Percentiles rank a stretch among this genome's conserved stretches.
Conservation (phyloP, 2,888 invertebrate genomes). For the Pristionchus entomophagus region DNA sequence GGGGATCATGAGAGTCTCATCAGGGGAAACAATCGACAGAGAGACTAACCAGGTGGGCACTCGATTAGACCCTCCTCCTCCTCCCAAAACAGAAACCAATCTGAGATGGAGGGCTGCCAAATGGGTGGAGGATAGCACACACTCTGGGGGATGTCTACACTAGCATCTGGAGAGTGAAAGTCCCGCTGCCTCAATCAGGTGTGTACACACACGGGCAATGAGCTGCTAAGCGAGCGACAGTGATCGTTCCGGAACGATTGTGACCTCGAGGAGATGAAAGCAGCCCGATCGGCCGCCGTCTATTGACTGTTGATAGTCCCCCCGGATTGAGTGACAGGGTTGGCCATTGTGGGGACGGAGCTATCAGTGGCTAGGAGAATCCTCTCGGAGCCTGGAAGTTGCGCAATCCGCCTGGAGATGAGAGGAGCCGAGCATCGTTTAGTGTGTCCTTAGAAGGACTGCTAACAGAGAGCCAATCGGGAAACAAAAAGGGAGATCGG, state of each 20-base stretch:
- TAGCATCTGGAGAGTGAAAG: too few relatives aligned
- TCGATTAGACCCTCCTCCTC: too few relatives aligned
- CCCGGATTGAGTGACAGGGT: neutral
- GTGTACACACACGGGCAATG: conserved; percentile 7
- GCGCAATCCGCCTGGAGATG: neutral
- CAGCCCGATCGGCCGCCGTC: neutral
- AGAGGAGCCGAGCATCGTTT: conserved; percentile 29
- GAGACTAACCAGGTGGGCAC: neutral
- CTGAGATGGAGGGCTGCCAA: conserved; percentile 1
- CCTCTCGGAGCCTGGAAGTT: neutral
- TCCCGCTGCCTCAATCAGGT: neutral
- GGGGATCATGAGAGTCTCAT: neutral
- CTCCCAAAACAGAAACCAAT: conserved; percentile 31
- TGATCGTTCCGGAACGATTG: conserved; percentile 14
- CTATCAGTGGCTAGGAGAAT: conserved; percentile 15
- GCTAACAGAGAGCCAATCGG: neutral
- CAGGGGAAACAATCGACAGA: neutral
- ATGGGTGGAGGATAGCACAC: too few relatives aligned
- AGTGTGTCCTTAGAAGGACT: conserved; percentile 1
- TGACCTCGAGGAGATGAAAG: conserved; percentile 31
- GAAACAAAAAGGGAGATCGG: conserved; percentile 2
- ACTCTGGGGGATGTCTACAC: too few relatives aligned
- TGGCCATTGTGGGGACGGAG: neutral
- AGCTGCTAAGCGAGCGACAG: neutral
- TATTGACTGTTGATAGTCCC: conserved; percentile 31